Conservation (phyloP, 2,113 vertebrate species). For the Macquaria australasica region DNA sequence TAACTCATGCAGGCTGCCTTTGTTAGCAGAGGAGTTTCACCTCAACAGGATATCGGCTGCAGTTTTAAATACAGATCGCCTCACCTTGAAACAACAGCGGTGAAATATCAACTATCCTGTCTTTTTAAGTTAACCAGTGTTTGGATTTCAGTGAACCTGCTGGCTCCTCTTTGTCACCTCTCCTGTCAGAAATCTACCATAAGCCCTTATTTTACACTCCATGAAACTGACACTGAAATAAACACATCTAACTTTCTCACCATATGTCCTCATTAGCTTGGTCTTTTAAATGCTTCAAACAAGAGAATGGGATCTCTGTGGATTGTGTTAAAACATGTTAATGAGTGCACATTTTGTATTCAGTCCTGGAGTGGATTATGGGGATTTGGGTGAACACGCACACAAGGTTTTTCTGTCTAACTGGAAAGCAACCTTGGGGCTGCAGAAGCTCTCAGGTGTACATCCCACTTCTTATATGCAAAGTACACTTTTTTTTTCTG, state of each 20-base stretch:
- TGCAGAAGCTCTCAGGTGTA: constrained; percentile 7
- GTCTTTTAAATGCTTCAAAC: constrained; percentile 18
- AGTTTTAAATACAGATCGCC: neutral
- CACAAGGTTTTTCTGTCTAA: constrained; percentile 21
- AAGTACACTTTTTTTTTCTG: neutral
- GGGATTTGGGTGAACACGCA: constrained; percentile 25
- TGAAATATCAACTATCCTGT: constrained; percentile 25
- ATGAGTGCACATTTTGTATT: constrained; percentile 35
- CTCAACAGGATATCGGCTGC: neutral
- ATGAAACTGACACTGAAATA: neutral
- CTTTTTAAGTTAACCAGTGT: constrained; percentile 35
- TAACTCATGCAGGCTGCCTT: neutral
- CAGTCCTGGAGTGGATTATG: constrained; percentile 6
- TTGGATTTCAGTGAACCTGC: neutral
- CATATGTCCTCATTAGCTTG: neutral
- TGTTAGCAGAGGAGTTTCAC: neutral
- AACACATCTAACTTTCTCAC: neutral
- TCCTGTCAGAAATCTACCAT: neutral
- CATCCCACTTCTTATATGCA: neutral
- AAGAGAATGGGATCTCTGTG: constrained; percentile 1
- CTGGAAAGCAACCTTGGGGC: constrained; percentile 23
- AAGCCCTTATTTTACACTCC: neutral
- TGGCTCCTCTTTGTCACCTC: neutral
- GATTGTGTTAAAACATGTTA: constrained; percentile 21
- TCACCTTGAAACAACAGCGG: neutral